A percentile compares a stretch with the other conserved stretches of the same genome.
Conservation (phyloP, 2,797 vertebrate species). For the Myiotriccus ornatus region DNA sequence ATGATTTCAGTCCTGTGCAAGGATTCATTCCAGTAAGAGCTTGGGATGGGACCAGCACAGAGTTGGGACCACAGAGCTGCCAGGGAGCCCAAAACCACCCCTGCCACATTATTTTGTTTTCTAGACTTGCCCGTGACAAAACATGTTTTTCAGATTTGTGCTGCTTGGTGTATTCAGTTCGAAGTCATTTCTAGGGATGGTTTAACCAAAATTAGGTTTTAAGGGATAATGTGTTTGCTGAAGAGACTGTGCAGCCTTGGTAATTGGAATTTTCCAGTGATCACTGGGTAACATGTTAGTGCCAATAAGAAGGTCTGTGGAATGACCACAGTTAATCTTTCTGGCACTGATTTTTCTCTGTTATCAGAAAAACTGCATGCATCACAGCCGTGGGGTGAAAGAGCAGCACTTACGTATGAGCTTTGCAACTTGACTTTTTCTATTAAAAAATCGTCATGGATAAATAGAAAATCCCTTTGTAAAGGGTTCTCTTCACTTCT, state of each 20-base stretch:
- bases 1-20: background rate
- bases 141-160: background rate
- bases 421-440: background rate
- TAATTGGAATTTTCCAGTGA: background rate
- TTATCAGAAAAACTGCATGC: background rate
- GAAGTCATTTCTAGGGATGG: background rate
- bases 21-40: background rate
- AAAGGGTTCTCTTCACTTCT: background rate
- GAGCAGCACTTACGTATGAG: background rate
- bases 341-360: background rate
- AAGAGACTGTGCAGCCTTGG: background rate
- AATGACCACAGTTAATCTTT: background rate
- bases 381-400: background rate
- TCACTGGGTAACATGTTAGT: background rate
- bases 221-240: background rate
- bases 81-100: background rate
- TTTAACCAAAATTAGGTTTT: background rate
- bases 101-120: background rate
- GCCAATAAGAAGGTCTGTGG: background rate
- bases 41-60: background rate
- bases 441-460: background rate
- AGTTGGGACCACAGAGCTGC: background rate
- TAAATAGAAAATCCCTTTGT: background rate
- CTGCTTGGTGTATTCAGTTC: background rate
- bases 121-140: background rate